Conservation (phyloP, 1,140 invertebrate species). For the Papilio polytes region DNA sequence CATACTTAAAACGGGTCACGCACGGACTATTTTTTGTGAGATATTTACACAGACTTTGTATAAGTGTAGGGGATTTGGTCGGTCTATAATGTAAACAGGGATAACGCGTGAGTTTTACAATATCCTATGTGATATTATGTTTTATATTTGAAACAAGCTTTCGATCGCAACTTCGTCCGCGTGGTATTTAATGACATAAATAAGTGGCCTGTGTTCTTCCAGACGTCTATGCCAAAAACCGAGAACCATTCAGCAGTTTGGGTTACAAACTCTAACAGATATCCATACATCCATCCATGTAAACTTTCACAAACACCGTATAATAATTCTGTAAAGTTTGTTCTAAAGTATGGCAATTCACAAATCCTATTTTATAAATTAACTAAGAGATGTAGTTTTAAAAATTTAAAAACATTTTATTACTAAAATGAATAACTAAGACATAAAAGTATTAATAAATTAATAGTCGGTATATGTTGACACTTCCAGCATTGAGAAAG, state of each 20-base stretch:
- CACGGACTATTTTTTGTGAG: constrained; percentile 48
- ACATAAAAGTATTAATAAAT: neutral
- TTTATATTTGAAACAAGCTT: neutral
- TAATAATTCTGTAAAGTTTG: no score
- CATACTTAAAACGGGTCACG: constrained; percentile 58
- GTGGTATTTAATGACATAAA: no score
- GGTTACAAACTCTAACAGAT: no score
- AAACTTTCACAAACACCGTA: no score
- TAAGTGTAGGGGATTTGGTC: constrained; percentile 21
- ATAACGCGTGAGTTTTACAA: constrained; percentile 35
- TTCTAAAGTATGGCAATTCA: neutral
- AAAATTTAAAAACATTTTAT: neutral
- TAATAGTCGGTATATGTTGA: constrained; percentile 68
- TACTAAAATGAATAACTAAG: neutral
- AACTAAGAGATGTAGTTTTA: neutral
- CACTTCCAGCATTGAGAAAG: constrained; percentile 69
- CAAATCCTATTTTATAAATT: neutral
- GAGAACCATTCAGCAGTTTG: no score
- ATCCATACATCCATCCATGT: no score
- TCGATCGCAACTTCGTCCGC: no score
- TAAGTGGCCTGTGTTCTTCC: no score
- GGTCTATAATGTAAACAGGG: constrained; percentile 34
- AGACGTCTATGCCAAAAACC: no score
- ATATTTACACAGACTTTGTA: constrained; percentile 55
- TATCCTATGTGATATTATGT: neutral